A percentile compares a stretch with the other conserved stretches of the same genome.
Evolutionary conservation across 2,888 invertebrate species (phyloP).

Genomic region (Orthosia cruda): DNA sequence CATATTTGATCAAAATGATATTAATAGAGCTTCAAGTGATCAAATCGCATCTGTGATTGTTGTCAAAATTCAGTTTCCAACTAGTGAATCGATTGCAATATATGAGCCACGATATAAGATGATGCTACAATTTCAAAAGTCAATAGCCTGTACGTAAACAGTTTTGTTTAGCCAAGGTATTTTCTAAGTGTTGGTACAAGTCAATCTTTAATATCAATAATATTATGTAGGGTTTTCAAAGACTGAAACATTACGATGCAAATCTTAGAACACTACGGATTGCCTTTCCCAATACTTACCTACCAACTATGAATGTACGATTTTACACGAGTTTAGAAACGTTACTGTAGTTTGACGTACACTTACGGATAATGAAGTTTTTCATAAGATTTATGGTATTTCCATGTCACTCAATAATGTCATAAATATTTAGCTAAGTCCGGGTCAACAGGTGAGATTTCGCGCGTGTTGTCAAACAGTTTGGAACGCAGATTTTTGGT

Average conservation of each 20-base stretch:
- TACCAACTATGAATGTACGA: background rate
- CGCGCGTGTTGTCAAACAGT: slow-evolving; percentile 26
- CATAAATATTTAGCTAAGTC: slow-evolving; percentile 39
- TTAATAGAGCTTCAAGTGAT: slow-evolving; percentile 42
- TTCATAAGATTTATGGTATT: slow-evolving; percentile 49
- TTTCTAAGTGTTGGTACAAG: slow-evolving; percentile 19
- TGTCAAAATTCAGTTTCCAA: slow-evolving; percentile 26
- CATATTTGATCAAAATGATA: slow-evolving; percentile 41
- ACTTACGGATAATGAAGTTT: slow-evolving; percentile 25
- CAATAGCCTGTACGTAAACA: slow-evolving; percentile 53
- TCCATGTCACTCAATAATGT: slow-evolving; percentile 52
- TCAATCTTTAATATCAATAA: slow-evolving; percentile 19
- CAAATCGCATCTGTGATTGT: slow-evolving; percentile 17
- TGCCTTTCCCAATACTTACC: background rate
- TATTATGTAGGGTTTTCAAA: background rate
- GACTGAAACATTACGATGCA: background rate
- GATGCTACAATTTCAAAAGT: slow-evolving; percentile 51
- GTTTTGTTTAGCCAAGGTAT: slow-evolving; percentile 43
- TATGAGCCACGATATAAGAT: slow-evolving; percentile 22
- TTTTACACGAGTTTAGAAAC: slow-evolving; percentile 5
- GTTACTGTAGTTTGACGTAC: slow-evolving; percentile 4
- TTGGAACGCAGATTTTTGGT: slow-evolving; percentile 14
- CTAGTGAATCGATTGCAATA: slow-evolving; percentile 18
- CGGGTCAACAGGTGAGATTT: slow-evolving; percentile 48
- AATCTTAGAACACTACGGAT: background rate